Base-by-base conservation (phyloP, 92 coral and sea anemone species). In the Epizoanthus illoricatus region DNA sequence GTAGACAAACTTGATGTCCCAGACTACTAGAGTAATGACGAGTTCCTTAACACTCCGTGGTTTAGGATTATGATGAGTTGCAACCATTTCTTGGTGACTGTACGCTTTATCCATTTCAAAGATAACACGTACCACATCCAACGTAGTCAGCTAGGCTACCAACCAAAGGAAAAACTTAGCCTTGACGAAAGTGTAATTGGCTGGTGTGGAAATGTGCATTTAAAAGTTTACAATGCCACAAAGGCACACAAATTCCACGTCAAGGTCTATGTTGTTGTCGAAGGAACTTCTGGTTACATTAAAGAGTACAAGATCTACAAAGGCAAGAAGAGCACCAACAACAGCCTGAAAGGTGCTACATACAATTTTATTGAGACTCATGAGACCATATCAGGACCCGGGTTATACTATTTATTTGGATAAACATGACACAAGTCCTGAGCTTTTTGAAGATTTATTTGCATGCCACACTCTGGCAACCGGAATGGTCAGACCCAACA, bases 101-200 rank as follows among this genome's bases (percentile, higher is more conserved):
- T 86, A 24, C 36, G 76, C 43, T 54, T 76, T 60, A 63, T 85
- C 5, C 94, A 91, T 70, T 86, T 88, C 65, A 86, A 80, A 20
- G 84, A 91, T 83, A 88, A 91, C 65, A 49, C 41, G 33, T 56
- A 24, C 41, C 79, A 40, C 7, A 71, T 89, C 24, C 84, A 69
- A 28, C 47, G 88, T 80, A 90, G 91, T 58, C 88, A 88, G 78
- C 79, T 2, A 28, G 36, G 36, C 36, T 76, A n/a, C n/a, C n/a
- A n/a, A n/a, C n/a, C n/a, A n/a, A n/a, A n/a, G n/a, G n/a, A n/a
- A n/a, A n/a, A n/a, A n/a, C n/a, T n/a, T n/a, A n/a, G n/a, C n/a
- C 16, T 84, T 7, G 86, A 79, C 66, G 86, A 84, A 80, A 84
- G 80, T 62, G 64, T 76, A 9, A 79, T 69, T 79, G 70, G 84